Percentiles rank a stretch among this genome's conserved stretches.
These are phyloP conservation scores for Podocnemis expansa DNA, from an alignment of 2,113 vertebrate species.

Conservation along the genomic window DNA sequence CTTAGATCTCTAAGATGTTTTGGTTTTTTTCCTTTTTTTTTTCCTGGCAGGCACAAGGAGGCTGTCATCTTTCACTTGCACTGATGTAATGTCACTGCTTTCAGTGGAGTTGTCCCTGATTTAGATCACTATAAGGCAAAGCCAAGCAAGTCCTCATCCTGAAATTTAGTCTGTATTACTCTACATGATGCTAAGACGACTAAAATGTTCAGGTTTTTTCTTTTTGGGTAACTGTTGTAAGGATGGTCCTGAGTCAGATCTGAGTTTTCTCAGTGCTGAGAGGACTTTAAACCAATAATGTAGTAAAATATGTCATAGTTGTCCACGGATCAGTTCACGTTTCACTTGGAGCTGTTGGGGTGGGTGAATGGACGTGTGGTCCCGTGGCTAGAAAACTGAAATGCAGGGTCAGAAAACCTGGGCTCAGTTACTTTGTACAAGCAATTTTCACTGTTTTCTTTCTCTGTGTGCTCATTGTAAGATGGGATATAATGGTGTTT, in stretches of 20 bases:
- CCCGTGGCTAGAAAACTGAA: background rate
- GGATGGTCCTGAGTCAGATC: background rate
- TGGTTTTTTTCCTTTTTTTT: conserved; percentile 9
- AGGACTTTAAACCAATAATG: background rate
- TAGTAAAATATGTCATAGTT: background rate
- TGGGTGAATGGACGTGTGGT: background rate
- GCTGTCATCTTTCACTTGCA: background rate
- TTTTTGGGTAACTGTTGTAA: background rate
- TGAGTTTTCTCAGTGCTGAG: background rate
- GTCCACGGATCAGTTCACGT: background rate
- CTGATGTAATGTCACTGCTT: background rate
- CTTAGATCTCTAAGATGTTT: rapidly evolving
- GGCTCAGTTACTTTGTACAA: background rate
- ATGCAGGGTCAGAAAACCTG: background rate
- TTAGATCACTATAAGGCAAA: rapidly evolving
- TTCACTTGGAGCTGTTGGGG: background rate
- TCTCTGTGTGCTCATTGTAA: background rate
- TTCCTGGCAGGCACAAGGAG: background rate
- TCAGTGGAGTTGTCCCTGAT: background rate
- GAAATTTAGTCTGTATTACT: background rate
- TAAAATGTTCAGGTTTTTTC: background rate
- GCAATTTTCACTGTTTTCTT: background rate
- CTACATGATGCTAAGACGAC: background rate
- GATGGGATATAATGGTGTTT: background rate
- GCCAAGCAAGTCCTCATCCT: background rate